Evolutionary conservation across 2,888 invertebrate genomes (phyloP).

Genomic region (Tinea semifulvella): DNA sequence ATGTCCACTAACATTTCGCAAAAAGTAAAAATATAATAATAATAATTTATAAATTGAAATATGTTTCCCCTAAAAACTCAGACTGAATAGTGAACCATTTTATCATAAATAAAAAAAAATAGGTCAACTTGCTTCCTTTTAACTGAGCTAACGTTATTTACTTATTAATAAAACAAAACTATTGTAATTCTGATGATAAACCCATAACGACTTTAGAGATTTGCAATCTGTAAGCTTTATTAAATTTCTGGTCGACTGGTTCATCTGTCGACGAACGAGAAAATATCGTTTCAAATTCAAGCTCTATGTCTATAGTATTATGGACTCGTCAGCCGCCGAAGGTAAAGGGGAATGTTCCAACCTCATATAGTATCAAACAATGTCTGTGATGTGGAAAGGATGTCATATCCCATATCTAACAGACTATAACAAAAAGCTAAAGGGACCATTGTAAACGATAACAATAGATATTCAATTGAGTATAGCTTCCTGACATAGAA

Average conservation of each 20-base stretch:
- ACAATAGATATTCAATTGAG: slow-evolving; percentile 4
- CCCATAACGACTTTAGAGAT: too few species aligned
- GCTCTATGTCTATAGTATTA: neutral
- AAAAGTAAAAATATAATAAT: too few species aligned
- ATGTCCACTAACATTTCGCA: too few species aligned
- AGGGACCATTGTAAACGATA: neutral
- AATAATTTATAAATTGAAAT: too few species aligned
- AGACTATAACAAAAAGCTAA: slow-evolving; percentile 1
- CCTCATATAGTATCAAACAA: neutral
- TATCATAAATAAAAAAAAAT: too few species aligned
- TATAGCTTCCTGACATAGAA: neutral
- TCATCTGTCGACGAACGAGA: neutral
- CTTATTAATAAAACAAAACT: too few species aligned
- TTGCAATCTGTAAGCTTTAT: slow-evolving; percentile 10
- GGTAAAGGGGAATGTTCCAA: slow-evolving; percentile 5
- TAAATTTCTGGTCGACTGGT: slow-evolving; percentile 10
- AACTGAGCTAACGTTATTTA: too few species aligned
- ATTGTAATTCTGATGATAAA: too few species aligned
- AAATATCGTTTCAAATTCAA: neutral
- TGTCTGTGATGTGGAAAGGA: slow-evolving; percentile 6
- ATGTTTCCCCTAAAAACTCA: too few species aligned
- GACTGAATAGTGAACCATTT: too few species aligned
- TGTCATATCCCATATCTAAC: slow-evolving; percentile 1
- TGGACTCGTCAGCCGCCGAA: neutral
- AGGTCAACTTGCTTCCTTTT: too few species aligned